phyloP scores from a whole-genome alignment of 2,888 invertebrate genomes.

The Galeruca laticollis region DNA sequence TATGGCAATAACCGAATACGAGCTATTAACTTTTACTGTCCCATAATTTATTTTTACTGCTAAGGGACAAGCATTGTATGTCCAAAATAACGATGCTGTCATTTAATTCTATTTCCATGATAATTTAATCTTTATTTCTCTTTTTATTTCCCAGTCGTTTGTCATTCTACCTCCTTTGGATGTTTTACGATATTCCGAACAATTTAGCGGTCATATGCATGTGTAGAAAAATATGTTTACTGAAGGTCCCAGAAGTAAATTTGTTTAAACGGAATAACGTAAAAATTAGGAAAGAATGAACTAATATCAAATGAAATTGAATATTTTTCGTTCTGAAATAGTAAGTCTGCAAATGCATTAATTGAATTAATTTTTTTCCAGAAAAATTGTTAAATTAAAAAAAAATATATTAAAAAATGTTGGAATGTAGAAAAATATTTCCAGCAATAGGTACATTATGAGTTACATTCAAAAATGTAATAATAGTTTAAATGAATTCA shows the following conservation, averaged over 20 bases:
- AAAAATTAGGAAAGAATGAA: no score
- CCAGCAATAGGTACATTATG: no score
- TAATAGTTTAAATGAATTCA: no score
- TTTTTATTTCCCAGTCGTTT: slow-evolving; percentile 23
- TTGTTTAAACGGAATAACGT: no score
- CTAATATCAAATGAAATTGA: no score
- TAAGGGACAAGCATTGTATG: slow-evolving; percentile 23
- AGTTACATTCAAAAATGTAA: no score
- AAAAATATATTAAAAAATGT: no score
- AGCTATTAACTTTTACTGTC: slow-evolving; percentile 28
- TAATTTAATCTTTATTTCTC: slow-evolving; percentile 32
- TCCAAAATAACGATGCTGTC: slow-evolving; percentile 24
- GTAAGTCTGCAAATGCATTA: no score
- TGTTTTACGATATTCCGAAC: background rate
- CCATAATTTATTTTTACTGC: slow-evolving; percentile 32
- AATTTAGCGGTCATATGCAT: background rate
- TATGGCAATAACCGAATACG: slow-evolving; percentile 14
- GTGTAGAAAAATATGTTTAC: background rate
- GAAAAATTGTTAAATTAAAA: no score
- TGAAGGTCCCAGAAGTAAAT: background rate
- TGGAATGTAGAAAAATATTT: no score
- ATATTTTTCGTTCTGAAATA: no score
- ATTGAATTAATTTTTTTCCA: no score
- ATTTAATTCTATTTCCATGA: slow-evolving; percentile 28
- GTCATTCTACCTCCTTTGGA: background rate